Percentiles rank a stretch among this genome's conserved stretches.
Conservation (phyloP, 2,888 invertebrate species). For the Plebejus melissa region DNA sequence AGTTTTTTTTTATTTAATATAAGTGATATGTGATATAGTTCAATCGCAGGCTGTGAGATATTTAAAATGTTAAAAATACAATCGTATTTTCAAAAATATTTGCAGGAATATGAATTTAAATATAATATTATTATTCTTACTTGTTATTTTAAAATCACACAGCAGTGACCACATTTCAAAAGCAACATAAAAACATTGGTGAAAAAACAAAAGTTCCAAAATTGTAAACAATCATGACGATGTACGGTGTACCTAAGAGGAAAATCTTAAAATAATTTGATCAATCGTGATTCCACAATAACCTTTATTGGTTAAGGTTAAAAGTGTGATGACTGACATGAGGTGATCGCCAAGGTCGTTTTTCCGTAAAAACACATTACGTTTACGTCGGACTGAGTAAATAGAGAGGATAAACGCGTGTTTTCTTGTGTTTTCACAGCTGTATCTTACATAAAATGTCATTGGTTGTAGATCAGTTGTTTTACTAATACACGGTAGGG, state of each 20-base stretch:
- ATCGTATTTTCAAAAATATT: too few species aligned
- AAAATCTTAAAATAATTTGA: constrained; percentile 18
- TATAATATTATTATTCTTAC: too few species aligned
- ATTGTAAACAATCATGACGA: neutral
- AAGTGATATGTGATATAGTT: too few species aligned
- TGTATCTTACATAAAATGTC: neutral
- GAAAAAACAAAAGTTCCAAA: neutral
- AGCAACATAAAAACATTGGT: neutral
- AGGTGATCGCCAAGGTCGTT: constrained; percentile 20
- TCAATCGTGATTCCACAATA: neutral
- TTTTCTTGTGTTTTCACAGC: constrained; percentile 2
- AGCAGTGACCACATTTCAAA: too few species aligned
- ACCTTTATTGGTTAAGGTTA: constrained; percentile 24
- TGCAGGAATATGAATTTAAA: too few species aligned
- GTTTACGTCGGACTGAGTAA: neutral
- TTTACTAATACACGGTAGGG: neutral
- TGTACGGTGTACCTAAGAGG: neutral
- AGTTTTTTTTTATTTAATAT: too few species aligned
- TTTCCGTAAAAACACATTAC: neutral
- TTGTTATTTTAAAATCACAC: too few species aligned
- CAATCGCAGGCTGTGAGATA: too few species aligned
- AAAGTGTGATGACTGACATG: constrained; percentile 20
- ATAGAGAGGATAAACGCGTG: neutral
- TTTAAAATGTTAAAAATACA: too few species aligned
- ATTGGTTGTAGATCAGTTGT: neutral